Percentiles rank a stretch among this genome's conserved stretches.
These are phyloP conservation scores for Pardosa pseudoannulata DNA, from an alignment of 2,888 invertebrate genomes.

Conservation along the genomic window DNA sequence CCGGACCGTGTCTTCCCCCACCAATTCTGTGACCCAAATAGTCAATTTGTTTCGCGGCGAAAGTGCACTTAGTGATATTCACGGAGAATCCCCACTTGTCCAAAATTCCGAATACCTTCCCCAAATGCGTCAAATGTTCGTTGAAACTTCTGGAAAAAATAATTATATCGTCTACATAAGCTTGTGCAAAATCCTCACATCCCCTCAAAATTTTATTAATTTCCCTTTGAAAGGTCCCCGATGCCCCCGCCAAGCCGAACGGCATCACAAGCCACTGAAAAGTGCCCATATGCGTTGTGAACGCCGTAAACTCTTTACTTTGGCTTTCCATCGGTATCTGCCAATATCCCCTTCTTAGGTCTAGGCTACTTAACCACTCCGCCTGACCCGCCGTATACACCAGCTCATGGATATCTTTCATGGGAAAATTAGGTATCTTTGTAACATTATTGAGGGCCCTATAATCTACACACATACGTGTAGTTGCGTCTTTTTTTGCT, in stretches of 20 bases:
- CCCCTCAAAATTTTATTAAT: conserved; percentile 1
- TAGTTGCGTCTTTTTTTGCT: conserved; percentile 12
- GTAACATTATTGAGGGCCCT: neutral
- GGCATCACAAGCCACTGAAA: neutral
- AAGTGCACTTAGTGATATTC: conserved; percentile 2
- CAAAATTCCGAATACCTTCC: neutral
- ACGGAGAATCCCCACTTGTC: conserved; percentile 11
- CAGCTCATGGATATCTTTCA: conserved; percentile 10
- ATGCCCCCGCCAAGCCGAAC: neutral
- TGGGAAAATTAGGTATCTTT: neutral
- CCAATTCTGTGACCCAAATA: conserved; percentile 18
- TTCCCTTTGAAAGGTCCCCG: conserved; percentile 18
- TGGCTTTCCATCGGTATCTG: neutral
- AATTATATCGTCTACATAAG: conserved; percentile 19
- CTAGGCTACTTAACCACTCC: conserved; percentile 19
- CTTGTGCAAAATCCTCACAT: conserved; percentile 8
- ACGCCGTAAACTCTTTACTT: neutral
- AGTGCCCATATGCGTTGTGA: neutral
- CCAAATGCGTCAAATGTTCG: neutral
- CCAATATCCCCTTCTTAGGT: conserved; percentile 11
- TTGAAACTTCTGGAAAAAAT: conserved; percentile 11
- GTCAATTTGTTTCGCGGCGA: neutral
- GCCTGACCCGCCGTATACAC: conserved; percentile 11
- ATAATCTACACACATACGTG: neutral
- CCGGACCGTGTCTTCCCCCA: neutral